These are phyloP conservation scores for Siniperca obscura DNA, from an alignment of 2,797 vertebrate species.

Conservation along the genomic window DNA sequence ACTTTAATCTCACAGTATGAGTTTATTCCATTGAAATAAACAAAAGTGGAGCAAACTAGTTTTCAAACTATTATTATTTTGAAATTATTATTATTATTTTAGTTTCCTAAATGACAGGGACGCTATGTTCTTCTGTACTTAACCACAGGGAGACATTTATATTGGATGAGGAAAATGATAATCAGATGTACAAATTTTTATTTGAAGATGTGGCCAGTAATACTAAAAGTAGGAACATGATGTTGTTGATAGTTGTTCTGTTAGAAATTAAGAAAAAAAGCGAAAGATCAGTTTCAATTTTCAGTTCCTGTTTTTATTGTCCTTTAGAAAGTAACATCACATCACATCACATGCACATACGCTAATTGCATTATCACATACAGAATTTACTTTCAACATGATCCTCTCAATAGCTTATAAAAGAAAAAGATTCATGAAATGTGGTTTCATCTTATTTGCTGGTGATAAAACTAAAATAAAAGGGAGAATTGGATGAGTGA, in stretches of 20 bases:
- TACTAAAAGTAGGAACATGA: not conserved
- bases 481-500: constrained; percentile 11
- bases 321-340: not conserved
- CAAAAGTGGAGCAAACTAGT: not conserved
- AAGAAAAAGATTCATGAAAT: not conserved
- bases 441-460: not conserved
- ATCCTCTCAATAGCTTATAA: constrained; percentile 2
- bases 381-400: not conserved
- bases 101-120: not conserved
- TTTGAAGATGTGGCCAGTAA: not conserved
- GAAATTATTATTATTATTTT: too few species aligned
- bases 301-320: constrained; percentile 57
- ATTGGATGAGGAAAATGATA: not conserved
- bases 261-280: not conserved
- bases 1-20: not conserved
- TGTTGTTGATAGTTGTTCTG: not conserved
- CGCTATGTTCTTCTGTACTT: not conserved
- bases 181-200: not conserved
- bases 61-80: not conserved
- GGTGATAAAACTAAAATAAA: constrained; percentile 1
- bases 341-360: not conserved
- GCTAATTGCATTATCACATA: not conserved
- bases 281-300: constrained; percentile 25
- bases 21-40: constrained; percentile 2
- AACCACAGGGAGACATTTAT: not conserved